Evolutionary conservation across 2,797 vertebrate species (phyloP), one percentile per base, ranked within the genome.

Genomic region (Poecilia wingei): DNA sequence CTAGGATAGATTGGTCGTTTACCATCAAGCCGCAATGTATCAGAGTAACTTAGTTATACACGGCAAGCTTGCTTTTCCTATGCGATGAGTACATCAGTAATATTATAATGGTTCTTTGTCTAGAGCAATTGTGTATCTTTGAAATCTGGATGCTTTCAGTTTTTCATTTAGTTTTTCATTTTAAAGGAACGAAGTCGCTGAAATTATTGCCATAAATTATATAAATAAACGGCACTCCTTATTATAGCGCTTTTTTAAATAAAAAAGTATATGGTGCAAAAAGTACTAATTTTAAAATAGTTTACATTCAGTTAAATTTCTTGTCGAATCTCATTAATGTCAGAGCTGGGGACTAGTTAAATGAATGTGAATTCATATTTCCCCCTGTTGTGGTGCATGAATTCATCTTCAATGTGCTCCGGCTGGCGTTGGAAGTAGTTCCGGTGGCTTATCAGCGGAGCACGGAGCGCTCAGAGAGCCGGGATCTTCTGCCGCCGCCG

Each of bases 391-490:
- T 91, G 92, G 93, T 93, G 93, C 92, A 94, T 93, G 93, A 84
- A 94, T 94, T 92, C 46, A 86, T 94, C 91, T 90, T 89, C 86
- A 89, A 90, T 88, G 94, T 95, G 94, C 94, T 95, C 90, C 90
- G 94, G 92, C 93, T 93, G 91, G 84, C 89, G 86, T 77, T 91
- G 94, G 92, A 96, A 96, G 95, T 96, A 96, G 95, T 95, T 95
- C 95, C 95, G 94, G 94, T 91, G 92, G 86, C 87, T 88, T 74
- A 82, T 75, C 73, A 88, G 91, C 88, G 83, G 85, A 88, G 92
- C 88, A 59, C 86, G 61, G 64, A 81, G 59, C 77, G 46, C 76
- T n/a, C 80, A 36, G 53, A 84, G 88, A 92, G 70, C 90, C 89
- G 91, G 92, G 91, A 85, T 92, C 66, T 68, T 41, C 71, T 36